phyloP scores from a whole-genome alignment of 2,113 vertebrate genomes.

The Pseudorectes ferrugineus region DNA sequence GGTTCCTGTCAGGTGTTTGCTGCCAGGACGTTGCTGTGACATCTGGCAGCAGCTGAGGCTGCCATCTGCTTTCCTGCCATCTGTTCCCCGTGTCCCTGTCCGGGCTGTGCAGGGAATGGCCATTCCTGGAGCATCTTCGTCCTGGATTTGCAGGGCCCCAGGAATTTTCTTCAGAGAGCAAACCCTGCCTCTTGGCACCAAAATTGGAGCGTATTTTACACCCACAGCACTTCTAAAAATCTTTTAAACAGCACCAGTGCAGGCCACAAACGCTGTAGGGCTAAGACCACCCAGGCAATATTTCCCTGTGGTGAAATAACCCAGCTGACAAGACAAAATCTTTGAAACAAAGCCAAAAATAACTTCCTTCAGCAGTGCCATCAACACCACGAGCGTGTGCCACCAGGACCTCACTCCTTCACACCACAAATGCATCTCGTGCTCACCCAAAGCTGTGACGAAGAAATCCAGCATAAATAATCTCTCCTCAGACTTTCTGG shows the following conservation, averaged over 20 bases:
- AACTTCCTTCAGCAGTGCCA: not conserved
- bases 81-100: not conserved
- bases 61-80: not conserved
- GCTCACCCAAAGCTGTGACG: not conserved
- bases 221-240: not conserved
- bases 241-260: not conserved
- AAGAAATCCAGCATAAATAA: not conserved
- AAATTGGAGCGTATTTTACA: not conserved
- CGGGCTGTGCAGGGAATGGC: not conserved
- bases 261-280: not conserved
- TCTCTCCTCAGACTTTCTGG: not conserved
- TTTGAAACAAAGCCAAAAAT: not conserved
- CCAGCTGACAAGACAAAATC: not conserved
- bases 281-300: not conserved
- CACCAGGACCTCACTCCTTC: not conserved
- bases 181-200: not conserved
- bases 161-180: not conserved
- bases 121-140: not conserved
- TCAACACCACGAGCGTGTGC: not conserved
- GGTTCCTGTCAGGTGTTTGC: not conserved
- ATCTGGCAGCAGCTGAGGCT: not conserved
- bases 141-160: not conserved
- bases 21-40: not conserved
- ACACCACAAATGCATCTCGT: fast-evolving
- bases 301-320: not conserved